Conservation (phyloP, 2,888 invertebrate species). For the Caenorhabditis becei region DNA sequence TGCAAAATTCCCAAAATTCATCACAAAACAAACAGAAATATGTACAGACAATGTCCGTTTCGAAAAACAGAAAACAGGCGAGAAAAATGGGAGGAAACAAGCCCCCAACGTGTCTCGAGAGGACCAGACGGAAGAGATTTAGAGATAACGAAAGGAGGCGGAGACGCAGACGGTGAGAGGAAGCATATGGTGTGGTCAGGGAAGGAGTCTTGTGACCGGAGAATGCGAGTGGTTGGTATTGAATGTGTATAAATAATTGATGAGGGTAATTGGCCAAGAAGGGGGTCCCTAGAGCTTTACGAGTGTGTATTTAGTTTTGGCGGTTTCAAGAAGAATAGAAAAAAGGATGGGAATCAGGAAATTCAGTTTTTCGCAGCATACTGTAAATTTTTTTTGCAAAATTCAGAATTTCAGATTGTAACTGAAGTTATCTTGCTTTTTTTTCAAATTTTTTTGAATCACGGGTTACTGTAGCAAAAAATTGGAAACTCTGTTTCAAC, state of each 20-base stretch:
- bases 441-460: too few relatives aligned
- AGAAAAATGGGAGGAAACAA: constrained; percentile 28
- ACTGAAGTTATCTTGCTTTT: too few relatives aligned
- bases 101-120: too few relatives aligned
- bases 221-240: constrained; percentile 11
- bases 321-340: constrained; percentile 10
- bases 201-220: constrained; percentile 28
- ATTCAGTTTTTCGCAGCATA: background rate
- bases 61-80: constrained; percentile 24
- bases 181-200: constrained; percentile 39
- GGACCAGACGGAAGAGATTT: background rate
- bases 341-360: background rate
- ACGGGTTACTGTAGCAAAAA: too few relatives aligned
- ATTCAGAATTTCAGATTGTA: too few relatives aligned
- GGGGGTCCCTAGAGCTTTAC: constrained; percentile 4
- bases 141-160: constrained; percentile 9
- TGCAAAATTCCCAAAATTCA: too few relatives aligned
- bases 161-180: constrained; percentile 38
- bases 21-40: constrained; percentile 16
- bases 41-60: constrained; percentile 18
- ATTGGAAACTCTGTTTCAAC: too few relatives aligned
- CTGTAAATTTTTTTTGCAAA: too few relatives aligned
- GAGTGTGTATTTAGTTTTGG: background rate
- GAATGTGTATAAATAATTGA: constrained; percentile 34
- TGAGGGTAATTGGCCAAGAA: constrained; percentile 31